Base-by-base conservation (phyloP, 2,113 vertebrate species). In the Hippocampus mohnikei region DNA sequence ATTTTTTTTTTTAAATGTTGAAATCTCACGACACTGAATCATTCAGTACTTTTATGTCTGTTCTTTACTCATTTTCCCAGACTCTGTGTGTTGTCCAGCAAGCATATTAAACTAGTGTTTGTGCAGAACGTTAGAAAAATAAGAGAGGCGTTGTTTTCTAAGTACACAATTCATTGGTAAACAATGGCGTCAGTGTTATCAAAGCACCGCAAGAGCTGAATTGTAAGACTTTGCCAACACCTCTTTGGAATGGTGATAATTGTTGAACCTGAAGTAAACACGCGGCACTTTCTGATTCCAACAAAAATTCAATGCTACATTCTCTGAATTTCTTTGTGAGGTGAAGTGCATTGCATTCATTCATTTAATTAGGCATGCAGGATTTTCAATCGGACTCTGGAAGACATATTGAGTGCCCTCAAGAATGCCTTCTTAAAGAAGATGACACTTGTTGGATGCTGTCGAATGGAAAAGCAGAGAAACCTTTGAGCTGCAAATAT, bases 21-120 rank as follows among this genome's bases (percentile, higher is more conserved):
- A 33, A 5, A 37, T 6, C 33, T 37, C 33, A 37, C 5, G 33
- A 37, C 33, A 37, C 33, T 37, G 33, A 37, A 37, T 37, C 33
- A 37, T 37, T 37, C 5, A 37, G 5, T 37, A 2, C 33, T 37
- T 37, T 33, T 33, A 5, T 33, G 29, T 33, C 29, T 33, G 3
- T 5, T 33, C 29, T 33, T 33, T 4, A 33, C 29, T 33, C 29
- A 37, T 37, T 83, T 88, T 85, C 83, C 83, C 83, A 62, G 83
- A 74, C 52, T 2, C 66, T 63, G 23, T 8, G 12, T 46, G 56
- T 56, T 56, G 21, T 56, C 53, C 11, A 25, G n/a, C n/a, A 8
- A 12, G 53, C 9, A 56, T 12, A 23, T 15, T 46, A 23, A 56
- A 8, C 2, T 21, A 21, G 50, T 52, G 7, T 52, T 52, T 20